Percentiles rank a stretch among this genome's conserved stretches.
These are phyloP conservation scores for Nylanderia fulva DNA, from an alignment of 1,140 invertebrate genomes.

Conservation along the genomic window DNA sequence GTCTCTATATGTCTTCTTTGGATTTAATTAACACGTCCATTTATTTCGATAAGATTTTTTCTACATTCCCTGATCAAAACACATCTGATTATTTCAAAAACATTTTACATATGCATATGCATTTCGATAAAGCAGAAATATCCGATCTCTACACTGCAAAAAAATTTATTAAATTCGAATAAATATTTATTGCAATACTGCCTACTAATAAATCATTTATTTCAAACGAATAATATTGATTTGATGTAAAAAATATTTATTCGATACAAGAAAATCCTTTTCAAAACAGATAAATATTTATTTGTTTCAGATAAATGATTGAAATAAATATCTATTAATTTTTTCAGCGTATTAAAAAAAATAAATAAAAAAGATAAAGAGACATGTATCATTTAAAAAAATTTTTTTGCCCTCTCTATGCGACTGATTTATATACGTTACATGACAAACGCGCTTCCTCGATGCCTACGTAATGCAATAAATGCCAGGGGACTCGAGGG, in stretches of 20 bases:
- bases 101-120: background rate
- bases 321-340: no score
- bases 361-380: no score
- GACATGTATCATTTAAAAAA: background rate
- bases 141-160: background rate
- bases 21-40: background rate
- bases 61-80: background rate
- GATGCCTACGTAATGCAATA: slow-evolving; percentile 28
- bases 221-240: no score
- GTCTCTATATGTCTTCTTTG: no score
- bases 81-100: background rate
- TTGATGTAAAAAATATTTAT: no score
- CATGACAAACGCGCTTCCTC: slow-evolving; percentile 7
- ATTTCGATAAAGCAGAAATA: background rate
- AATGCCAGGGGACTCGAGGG: background rate
- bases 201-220: no score
- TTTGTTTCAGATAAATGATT: no score
- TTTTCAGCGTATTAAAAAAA: no score
- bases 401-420: background rate
- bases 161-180: background rate
- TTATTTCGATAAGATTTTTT: slow-evolving; percentile 2
- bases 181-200: no score
- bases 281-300: no score
- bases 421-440: background rate
- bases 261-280: no score